Base-by-base conservation (phyloP, 1,140 invertebrate genomes). In the Planococcus citri region DNA sequence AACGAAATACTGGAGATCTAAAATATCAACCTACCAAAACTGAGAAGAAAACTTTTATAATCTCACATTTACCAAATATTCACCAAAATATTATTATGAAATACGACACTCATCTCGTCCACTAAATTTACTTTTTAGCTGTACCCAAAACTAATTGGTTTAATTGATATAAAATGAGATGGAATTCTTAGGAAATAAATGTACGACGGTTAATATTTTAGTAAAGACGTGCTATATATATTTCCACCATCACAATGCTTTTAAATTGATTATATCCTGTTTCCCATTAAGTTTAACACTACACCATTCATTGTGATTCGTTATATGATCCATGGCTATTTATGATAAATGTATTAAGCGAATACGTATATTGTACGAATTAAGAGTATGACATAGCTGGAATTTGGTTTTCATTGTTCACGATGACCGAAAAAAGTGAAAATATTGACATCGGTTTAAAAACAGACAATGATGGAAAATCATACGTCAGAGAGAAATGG, bases 401-500 rank as follows among this genome's bases (percentile, higher is more conserved):
- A 51, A 51, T 51, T 51, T n/a, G 17, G 17, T 8, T 37, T 37
- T 51, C n/a, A 20, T 51, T 51, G n/a, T 51, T 51, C 41, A 20
- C 17, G 6, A 51, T 51, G 41, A 51, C 10, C 4, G 41, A 9
- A 51, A 20, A 51, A 51, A 51, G n/a, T 20, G n/a, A 51, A 17
- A 20, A 20, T 51, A 51, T 20, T 3, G n/a, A 20, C 4, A n/a
- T 51, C 10, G 17, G 17, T 17, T 51, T 51, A 51, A 51, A 51
- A 51, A n/a, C 6, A 6, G n/a, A 51, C 2, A 20, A 22, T 64
- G 17, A 64, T 12, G n/a, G 17, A 21, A 51, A 37, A 20, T 51
- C 22, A 4, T 51, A 41, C n/a, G 24, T 6, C 17, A 83, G 90
- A 67, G 90, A 91, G 73, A 91, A 90, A 74, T 95, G 92, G 92